Evolutionary conservation across 2,113 vertebrate genomes (phyloP).

Genomic region (Lanius collurio): DNA sequence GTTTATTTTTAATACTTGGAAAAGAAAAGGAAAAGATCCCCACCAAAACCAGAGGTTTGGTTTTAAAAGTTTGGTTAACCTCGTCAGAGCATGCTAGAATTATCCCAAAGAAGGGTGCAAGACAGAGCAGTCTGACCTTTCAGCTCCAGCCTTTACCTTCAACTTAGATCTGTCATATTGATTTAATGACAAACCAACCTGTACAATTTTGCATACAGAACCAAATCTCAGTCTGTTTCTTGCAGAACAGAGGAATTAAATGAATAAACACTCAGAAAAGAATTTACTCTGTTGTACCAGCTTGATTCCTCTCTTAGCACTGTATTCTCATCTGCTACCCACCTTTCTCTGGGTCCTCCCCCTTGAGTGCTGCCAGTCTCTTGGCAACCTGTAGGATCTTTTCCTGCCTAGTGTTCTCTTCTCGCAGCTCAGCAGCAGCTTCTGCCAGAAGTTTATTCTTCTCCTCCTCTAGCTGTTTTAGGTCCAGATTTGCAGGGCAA

Average conservation of each 20-base stretch:
- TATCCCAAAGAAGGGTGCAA: background rate
- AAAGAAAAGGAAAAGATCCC: background rate
- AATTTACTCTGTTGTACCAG: background rate
- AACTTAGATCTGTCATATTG: background rate
- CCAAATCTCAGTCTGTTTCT: background rate
- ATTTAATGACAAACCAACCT: background rate
- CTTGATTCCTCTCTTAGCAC: background rate
- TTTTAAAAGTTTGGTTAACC: background rate
- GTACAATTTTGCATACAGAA: background rate
- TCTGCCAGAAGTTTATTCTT: constrained; percentile 84
- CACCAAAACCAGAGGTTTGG: background rate
- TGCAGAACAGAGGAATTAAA: background rate
- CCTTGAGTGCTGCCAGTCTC: constrained; percentile 85
- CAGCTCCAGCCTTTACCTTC: background rate
- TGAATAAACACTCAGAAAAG: background rate
- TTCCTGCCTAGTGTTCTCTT: constrained; percentile 82
- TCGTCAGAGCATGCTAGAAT: background rate
- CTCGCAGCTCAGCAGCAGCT: constrained; percentile 82
- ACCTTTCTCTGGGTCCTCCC: constrained; percentile 89
- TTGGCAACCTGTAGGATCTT: constrained; percentile 84
- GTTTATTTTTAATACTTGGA: background rate
- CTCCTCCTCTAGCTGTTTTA: constrained; percentile 81
- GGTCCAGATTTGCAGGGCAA: constrained; percentile 71
- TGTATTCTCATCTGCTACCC: background rate
- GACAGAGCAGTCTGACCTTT: background rate